A percentile compares a stretch with the other conserved stretches of the same genome.
Conservation (phyloP, 1,140 invertebrate species). For the Brachionus paranguensis region DNA sequence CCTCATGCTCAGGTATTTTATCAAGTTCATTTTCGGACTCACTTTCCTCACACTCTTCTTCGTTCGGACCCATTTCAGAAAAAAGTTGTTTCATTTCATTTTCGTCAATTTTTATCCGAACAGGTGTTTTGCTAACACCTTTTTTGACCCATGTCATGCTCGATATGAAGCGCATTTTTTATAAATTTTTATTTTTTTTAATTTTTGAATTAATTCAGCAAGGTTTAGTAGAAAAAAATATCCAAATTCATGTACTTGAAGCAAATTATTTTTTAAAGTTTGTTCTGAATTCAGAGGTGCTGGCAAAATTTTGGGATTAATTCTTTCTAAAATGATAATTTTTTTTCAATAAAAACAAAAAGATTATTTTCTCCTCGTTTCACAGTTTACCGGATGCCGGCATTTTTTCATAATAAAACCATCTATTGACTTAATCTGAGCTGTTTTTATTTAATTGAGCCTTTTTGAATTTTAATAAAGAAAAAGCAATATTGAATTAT, state of each 20-base stretch:
- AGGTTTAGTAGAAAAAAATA: neutral
- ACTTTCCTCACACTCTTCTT: neutral
- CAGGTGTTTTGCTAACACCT: constrained; percentile 37
- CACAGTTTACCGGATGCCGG: neutral
- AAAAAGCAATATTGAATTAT: neutral
- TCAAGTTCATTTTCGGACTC: neutral
- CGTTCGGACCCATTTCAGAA: neutral
- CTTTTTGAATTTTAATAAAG: neutral
- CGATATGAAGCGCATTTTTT: constrained; percentile 38
- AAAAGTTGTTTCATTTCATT: constrained; percentile 33
- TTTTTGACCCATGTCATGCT: constrained; percentile 35
- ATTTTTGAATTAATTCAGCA: neutral
- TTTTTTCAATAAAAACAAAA: neutral
- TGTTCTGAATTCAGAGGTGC: neutral
- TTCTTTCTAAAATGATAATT: no score
- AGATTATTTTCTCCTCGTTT: neutral
- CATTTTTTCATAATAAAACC: neutral
- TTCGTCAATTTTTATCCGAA: constrained; percentile 16
- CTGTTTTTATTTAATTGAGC: neutral
- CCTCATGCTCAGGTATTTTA: neutral
- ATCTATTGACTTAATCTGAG: neutral
- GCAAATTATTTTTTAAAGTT: neutral
- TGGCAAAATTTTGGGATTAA: no score
- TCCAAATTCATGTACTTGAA: neutral
- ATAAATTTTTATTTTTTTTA: neutral